Evolutionary conservation across 1,140 invertebrate genomes (phyloP), one percentile per base, ranked within the genome.

Genomic region (Drosophila carrolli): DNA sequence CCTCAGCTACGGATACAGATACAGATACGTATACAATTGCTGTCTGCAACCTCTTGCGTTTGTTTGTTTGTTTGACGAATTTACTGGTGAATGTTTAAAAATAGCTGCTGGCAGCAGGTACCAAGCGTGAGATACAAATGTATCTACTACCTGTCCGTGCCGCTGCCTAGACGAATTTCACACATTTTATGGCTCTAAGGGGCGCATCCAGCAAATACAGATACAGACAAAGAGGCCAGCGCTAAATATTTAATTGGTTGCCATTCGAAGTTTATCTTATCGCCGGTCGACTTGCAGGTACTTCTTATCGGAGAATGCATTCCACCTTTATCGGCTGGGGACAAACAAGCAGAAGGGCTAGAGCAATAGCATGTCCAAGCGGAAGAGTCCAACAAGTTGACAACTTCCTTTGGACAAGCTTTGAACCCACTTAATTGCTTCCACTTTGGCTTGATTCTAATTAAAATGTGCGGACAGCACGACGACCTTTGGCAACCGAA

Each of bases 51-150:
- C 65, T 71, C 78, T 78, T 43, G 65, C 65, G 67, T 70, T 70
- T 57, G 63, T 79, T 86, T 86, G 51, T 86, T 82, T 86, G 71
- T 73, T 79, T 88, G 79, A 88, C 82, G 67, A 76, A 83, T 88
- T 88, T 58, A 79, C 75, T 79, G 88, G 84, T 79, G 70, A 88
- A 65, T 73, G 79, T 68, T 82, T 79, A 79, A 86, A 86, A 86
- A 86, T 86, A 86, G 66, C 68, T 66, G 40, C 72, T 47, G 62
- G 40, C 83, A 86, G 82, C 83, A 86, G 82, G 83, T 88, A 85
- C 78, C 67, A 38, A 78, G 74, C 68, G 63, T 81, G 78, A 85
- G 83, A 78, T 88, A 86, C 75, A 88, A 88, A 79, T 76, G 75
- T 79, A 88, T 79, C 79, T 86, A 70, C 75, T 79, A 83, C 79